Evolutionary conservation across 1,140 invertebrate species (phyloP), one percentile per base, ranked within the genome.

Genomic region (Hypothenemus hampei): DNA sequence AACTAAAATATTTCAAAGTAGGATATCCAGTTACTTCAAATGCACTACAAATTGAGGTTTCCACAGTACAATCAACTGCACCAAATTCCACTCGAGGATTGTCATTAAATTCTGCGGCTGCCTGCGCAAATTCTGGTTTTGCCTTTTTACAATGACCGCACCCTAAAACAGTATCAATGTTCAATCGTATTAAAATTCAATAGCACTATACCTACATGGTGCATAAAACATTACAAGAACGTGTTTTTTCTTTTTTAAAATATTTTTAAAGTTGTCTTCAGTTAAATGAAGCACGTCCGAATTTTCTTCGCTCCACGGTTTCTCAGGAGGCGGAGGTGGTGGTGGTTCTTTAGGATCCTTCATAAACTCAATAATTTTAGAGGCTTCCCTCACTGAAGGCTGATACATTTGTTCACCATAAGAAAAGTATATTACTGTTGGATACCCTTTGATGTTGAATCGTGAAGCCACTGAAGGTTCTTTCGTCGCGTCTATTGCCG

Each of bases 161-260:
- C 91, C 90, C 89, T 92, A 63, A 43, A 70, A 60, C 11, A 2
- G 4, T 37, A 37, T 6, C 8, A 16, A 31, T 11, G 13, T 2
- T 31, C 26, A 31, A 8, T 1, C 1, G 3, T 11, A 2, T 13
- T 31, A 11, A 8, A 31, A 31, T 3, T 13, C 18, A 8, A 37
- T 37, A 16, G 16, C 6, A 77, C 85, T 82, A n/a, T n/a, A n/a
- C n/a, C n/a, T 77, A 91, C 90, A 94, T 26, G 91, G 91, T 3
- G 91, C 89, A 74, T 94, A 94, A 72, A 93, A 93, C 84, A 94
- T 92, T 33, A 93, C 82, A 7, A 94, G 65, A 10, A 83, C 85
- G 72, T 93, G 88, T 65, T 84, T 85, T 69, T 85, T 86, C 68
- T 82, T 84, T 65, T 81, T 84, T 3, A 86, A 67, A 43, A 79